phyloP scores from a whole-genome alignment of 2,113 vertebrate genomes.

The Aptenodytes forsteri region DNA sequence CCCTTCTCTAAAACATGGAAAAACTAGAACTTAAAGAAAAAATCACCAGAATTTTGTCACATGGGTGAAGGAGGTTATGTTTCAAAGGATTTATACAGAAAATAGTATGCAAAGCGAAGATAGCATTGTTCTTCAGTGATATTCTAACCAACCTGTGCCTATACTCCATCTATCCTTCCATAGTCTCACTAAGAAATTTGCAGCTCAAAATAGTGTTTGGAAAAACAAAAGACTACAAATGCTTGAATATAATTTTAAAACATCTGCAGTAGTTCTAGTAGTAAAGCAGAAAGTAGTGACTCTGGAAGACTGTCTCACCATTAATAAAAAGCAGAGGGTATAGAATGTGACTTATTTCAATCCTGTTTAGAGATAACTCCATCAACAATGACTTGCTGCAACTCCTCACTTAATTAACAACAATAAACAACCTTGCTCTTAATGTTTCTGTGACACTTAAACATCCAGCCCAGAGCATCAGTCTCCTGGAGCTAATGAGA shows the following conservation, averaged over 20 bases:
- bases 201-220: not conserved
- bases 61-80: not conserved
- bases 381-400: not conserved
- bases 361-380: not conserved
- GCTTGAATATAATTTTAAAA: not conserved
- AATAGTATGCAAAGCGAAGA: not conserved
- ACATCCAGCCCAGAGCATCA: not conserved
- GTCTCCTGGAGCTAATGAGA: slow-evolving; percentile 23
- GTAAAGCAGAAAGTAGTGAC: not conserved
- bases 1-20: not conserved
- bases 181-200: not conserved
- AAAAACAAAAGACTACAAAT: not conserved
- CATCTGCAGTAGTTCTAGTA: not conserved
- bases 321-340: not conserved
- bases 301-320: not conserved
- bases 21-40: not conserved
- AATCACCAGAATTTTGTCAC: not conserved
- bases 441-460: not conserved
- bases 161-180: not conserved
- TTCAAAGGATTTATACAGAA: not conserved
- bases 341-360: not conserved
- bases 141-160: not conserved
- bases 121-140: not conserved
- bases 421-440: not conserved
- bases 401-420: slow-evolving; percentile 20